Base-by-base conservation (phyloP, 1,140 invertebrate species). In the Hylaeus volcanicus region DNA sequence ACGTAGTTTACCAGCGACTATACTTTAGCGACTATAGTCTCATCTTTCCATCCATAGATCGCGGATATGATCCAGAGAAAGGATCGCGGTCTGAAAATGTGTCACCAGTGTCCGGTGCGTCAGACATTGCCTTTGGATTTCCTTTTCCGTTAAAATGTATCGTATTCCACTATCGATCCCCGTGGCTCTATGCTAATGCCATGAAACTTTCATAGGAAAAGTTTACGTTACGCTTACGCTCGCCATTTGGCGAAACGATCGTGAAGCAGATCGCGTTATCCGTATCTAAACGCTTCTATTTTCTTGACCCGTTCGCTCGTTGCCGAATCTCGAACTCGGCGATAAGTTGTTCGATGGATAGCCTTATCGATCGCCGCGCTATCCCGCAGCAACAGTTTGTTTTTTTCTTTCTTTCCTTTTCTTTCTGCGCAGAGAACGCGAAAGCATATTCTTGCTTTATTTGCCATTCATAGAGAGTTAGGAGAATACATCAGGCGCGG, bases 121-220 rank as follows among this genome's bases (percentile, higher is more conserved):
- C n/a, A 37, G 9, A 55, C 43, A 48, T 5, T 41, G 48, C 26
- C 56, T 5, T 15, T 14, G 26, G 15, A 51, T 83, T 61, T 61
- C 2, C 37, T 56, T 58, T 45, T 39, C 15, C 39, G 15, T 53
- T 41, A 41, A 79, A 66, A 79, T 55, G 48, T 58, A 53, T 79
- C 60, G 65, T 1, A 26, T 2, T 5, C 4, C 6, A 14, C 6
- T 43, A 74, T 66, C 82, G 58, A 74, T 14, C 37, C 43, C 12
- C 74, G 39, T 37, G 55, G 8, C 12, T 3, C 26, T 39, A 68
- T 68, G 56, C 43, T 72, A 80, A 80, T 72, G 66, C 3, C 51
- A 80, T 77, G 66, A 85, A 85, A 85, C 39, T 81, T 85, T 85
- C 74, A 74, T 84, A 58, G 68, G 70, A 74, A 74, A 84, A 85